Percentiles rank a stretch among this genome's conserved stretches.
Conservation (phyloP, 2,113 vertebrate genomes). For the Nematolebias whitei region DNA sequence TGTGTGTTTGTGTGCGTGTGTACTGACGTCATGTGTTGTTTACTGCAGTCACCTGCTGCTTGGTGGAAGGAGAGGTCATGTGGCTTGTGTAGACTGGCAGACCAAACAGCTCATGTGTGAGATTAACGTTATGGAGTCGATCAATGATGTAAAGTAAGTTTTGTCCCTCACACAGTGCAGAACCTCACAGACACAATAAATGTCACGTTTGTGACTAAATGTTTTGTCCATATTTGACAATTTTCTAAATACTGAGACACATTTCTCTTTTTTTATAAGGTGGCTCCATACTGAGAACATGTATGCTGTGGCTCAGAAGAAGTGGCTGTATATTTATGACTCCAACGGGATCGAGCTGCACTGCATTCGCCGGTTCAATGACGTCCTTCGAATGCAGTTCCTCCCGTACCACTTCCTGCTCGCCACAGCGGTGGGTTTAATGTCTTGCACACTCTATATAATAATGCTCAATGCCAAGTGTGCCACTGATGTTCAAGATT, state of each 20-base stretch:
- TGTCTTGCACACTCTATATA: background rate
- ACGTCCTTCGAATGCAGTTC: constrained; percentile 85
- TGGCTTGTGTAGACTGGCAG: constrained; percentile 88
- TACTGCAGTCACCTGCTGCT: constrained; percentile 84
- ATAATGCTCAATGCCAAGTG: background rate
- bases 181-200: background rate
- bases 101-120: constrained; percentile 87
- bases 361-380: constrained; percentile 87
- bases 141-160: constrained; percentile 87
- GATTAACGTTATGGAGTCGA: constrained; percentile 89
- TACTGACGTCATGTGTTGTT: constrained; percentile 1
- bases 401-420: constrained; percentile 89
- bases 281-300: constrained; percentile 88
- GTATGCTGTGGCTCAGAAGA: constrained; percentile 89
- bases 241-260: background rate
- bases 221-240: too few species aligned
- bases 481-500: background rate
- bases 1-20: too few species aligned
- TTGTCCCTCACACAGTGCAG: too few species aligned
- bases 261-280: constrained; percentile 58
- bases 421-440: constrained; percentile 78
- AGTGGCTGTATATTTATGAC: constrained; percentile 91
- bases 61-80: constrained; percentile 86
- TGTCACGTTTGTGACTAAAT: too few species aligned
- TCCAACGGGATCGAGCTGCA: constrained; percentile 88